These are phyloP conservation scores for Kryptolebias ocellatus DNA, from an alignment of 2,797 vertebrate genomes.

Conservation along the genomic window DNA sequence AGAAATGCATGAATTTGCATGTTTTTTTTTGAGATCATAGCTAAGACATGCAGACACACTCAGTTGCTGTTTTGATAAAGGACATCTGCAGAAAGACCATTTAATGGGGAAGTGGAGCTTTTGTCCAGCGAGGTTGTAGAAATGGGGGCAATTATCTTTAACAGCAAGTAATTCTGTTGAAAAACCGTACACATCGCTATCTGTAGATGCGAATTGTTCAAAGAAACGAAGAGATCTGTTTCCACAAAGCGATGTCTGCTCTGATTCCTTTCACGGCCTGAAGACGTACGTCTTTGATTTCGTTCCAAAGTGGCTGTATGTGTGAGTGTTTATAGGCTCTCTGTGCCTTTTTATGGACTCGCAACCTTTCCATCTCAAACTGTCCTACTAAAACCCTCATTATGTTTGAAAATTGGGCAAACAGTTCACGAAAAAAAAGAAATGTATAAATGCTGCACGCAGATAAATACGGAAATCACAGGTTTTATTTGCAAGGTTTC, in stretches of 20 bases:
- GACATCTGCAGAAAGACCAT: background rate
- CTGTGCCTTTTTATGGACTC: background rate
- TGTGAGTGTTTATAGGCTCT: background rate
- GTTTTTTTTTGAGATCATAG: background rate
- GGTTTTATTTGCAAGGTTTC: no score
- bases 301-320: background rate
- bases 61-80: background rate
- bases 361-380: background rate
- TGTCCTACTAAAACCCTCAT: background rate
- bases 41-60: no score
- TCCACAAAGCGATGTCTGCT: background rate
- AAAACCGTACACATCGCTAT: background rate
- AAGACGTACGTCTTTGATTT: background rate
- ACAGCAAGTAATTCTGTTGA: background rate
- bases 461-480: no score
- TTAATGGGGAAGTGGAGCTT: background rate
- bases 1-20: background rate
- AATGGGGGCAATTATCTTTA: constrained; percentile 1
- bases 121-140: background rate
- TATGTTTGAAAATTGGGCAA: background rate
- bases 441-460: no score
- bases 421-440: no score
- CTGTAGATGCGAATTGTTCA: background rate
- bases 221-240: background rate
- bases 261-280: background rate